These are phyloP conservation scores for Zonotrichia leucophrys DNA, from an alignment of 2,113 vertebrate genomes.

Conservation along the genomic window DNA sequence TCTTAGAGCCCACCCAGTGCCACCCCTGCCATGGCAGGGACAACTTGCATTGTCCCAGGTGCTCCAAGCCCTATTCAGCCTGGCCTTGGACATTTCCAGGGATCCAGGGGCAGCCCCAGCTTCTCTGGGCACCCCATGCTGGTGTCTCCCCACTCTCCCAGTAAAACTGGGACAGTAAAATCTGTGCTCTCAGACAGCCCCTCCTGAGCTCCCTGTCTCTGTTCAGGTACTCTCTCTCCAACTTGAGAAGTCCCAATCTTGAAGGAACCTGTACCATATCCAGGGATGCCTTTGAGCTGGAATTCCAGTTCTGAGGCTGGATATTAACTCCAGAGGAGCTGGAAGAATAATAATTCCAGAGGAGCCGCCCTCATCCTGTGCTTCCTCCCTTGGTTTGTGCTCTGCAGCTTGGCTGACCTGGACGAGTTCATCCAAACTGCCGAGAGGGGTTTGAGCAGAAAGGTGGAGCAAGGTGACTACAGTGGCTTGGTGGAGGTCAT, in stretches of 20 bases:
- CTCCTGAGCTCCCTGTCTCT: not conserved
- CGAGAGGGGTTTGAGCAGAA: conserved; percentile 76
- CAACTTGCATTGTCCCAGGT: not conserved
- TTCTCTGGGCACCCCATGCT: not conserved
- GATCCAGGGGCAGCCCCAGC: not conserved
- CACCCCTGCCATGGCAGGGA: not conserved
- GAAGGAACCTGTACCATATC: not conserved
- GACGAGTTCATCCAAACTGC: conserved; percentile 79
- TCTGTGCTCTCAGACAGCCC: not conserved
- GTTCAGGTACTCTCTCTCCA: not conserved
- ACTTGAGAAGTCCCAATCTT: rapidly evolving
- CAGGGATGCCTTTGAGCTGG: not conserved
- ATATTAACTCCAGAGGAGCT: rapidly evolving
- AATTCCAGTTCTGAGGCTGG: not conserved
- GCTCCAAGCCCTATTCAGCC: not conserved
- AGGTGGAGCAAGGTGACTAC: conserved; percentile 84
- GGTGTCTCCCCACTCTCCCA: rapidly evolving
- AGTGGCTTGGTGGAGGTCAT: conserved; percentile 83
- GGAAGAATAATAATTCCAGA: not conserved
- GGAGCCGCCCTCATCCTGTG: not conserved
- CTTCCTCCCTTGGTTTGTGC: not conserved
- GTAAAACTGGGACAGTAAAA: not conserved
- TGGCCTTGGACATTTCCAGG: not conserved
- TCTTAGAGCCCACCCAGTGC: rapidly evolving
- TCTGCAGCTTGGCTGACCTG: conserved; percentile 84